Evolutionary conservation across 2,888 invertebrate genomes (phyloP).

Genomic region (Tipula confusa): DNA sequence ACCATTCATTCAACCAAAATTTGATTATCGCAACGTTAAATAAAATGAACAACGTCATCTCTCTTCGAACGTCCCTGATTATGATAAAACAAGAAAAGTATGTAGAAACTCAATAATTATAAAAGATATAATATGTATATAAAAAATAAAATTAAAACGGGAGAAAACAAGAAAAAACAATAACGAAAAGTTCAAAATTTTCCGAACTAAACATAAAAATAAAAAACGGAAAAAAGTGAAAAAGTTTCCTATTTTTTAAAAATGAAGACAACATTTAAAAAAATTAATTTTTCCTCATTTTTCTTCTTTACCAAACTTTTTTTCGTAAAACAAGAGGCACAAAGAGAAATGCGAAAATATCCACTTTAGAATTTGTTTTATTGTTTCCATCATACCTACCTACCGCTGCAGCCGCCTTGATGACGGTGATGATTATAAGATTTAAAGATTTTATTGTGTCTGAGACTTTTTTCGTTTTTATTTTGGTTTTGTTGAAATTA

Average conservation of each 20-base stretch:
- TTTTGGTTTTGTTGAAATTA: too few relatives aligned
- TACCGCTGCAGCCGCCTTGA: neutral
- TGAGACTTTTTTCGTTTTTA: too few relatives aligned
- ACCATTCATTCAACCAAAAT: neutral
- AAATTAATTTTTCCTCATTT: neutral
- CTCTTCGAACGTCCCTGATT: neutral
- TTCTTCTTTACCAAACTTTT: neutral
- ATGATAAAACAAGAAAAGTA: neutral
- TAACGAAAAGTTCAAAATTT: neutral
- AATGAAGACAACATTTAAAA: neutral
- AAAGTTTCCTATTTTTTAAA: neutral
- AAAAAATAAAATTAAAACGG: neutral
- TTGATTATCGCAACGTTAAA: neutral
- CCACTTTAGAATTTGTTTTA: neutral
- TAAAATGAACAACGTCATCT: neutral
- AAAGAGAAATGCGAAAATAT: neutral
- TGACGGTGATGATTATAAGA: neutral
- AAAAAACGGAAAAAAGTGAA: neutral
- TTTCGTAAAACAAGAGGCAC: neutral
- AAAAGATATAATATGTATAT: neutral
- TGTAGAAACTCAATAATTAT: neutral
- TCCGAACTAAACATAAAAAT: neutral
- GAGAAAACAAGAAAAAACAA: neutral
- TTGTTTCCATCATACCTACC: neutral
- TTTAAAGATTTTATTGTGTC: constrained; percentile 3